Evolutionary conservation across 2,888 invertebrate genomes (phyloP), one percentile per base, ranked within the genome.

Genomic region (Mimumesa dahlbomi): DNA sequence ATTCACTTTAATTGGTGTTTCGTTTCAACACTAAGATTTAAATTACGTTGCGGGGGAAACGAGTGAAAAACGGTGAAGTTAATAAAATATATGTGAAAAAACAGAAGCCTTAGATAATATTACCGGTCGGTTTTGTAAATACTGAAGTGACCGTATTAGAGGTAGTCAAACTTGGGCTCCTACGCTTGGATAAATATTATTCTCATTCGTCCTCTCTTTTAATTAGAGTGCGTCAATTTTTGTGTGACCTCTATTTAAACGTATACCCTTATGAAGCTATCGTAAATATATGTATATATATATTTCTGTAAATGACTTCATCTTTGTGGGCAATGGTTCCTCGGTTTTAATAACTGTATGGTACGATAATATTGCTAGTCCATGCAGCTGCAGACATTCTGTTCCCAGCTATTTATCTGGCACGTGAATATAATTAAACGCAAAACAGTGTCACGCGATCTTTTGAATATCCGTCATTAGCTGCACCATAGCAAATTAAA

Each of bases 391-490:
- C 54, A 29, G 38, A 7, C 31, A 31, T 50, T 68, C 25, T 42
- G 50, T 38, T 22, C 25, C 2, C 2, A 2, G 13, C 7, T n/a
- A 58, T 57, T 53, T 58, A 38, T 13, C 25, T 16, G 58, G 14
- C 45, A 34, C 50, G 57, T 11, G 42, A 56, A 50, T 54, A 57
- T 70, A 62, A 73, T 63, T 68, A 59, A 68, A 67, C 18, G 62
- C 54, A 38, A 42, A 63, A 62, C 75, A 58, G 53, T 36, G 40
- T 57, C 48, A 19, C 54, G 36, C 25, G 61, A 54, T 59, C 66
- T 46, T 57, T 53, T 75, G 77, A 73, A 77, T 75, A 68, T 77
- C 64, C 64, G 25, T 73, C 56, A 75, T 59, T 64, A 71, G 52
- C 49, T 21, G 54, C 25, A 42, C 49, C 46, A 38, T 43, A 52